Evolutionary conservation across 92 coral and sea anemone genomes (phyloP).

Genomic region (Chrysogorgia sp.): DNA sequence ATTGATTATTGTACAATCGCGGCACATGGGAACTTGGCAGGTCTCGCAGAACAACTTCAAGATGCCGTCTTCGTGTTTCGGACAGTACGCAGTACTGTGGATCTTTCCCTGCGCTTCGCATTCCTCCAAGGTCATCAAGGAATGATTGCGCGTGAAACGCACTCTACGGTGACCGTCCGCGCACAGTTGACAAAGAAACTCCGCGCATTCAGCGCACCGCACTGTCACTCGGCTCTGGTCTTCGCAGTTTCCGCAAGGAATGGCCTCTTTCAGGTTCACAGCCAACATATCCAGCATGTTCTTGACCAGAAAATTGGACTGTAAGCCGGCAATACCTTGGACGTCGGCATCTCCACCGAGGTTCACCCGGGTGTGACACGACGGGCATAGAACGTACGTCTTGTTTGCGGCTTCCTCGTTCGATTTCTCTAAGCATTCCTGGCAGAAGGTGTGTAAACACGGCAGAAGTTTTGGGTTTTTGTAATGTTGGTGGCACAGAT

Average conservation of each 20-base stretch:
- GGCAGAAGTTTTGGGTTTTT: constrained; percentile 36
- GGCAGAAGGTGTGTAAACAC: constrained; percentile 37
- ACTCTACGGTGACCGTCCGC: constrained; percentile 35
- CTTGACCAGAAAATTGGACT: constrained; percentile 35
- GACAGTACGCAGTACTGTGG: constrained; percentile 38
- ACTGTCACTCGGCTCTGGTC: constrained; percentile 33
- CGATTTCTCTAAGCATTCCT: constrained; percentile 37
- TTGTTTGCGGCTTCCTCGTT: constrained; percentile 15
- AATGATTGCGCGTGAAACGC: constrained; percentile 36
- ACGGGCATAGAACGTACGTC: constrained; percentile 63
- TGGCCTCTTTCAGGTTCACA: constrained; percentile 28
- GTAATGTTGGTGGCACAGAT: constrained; percentile 33
- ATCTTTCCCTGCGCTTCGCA: constrained; percentile 37
- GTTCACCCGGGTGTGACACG: constrained; percentile 66
- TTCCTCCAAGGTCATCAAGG: constrained; percentile 29
- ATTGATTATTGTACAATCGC: constrained; percentile 29
- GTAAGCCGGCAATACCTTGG: constrained; percentile 22
- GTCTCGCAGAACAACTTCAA: constrained; percentile 40
- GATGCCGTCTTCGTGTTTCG: constrained; percentile 37
- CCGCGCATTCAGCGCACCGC: constrained; percentile 40
- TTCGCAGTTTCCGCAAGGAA: constrained; percentile 13
- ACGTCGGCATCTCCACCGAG: constrained; percentile 10
- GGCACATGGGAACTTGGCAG: constrained; percentile 34
- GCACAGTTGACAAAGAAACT: constrained; percentile 35
- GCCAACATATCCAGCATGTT: constrained; percentile 33